Percentiles rank a stretch among this genome's conserved stretches.
phyloP scores from a whole-genome alignment of 2,888 invertebrate species.

The Thecophora atra region DNA sequence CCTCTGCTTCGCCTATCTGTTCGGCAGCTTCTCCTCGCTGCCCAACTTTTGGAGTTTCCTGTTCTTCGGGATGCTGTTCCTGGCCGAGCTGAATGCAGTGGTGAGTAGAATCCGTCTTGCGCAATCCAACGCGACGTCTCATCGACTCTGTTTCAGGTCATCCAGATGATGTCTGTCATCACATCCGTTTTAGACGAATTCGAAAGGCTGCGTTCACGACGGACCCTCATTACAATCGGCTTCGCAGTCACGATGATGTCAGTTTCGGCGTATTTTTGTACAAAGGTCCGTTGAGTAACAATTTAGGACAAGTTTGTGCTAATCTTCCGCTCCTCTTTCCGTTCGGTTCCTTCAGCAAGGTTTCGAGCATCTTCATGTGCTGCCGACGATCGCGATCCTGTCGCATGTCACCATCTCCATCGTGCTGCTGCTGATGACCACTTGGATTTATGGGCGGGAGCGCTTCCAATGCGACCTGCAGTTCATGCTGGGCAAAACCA shows the following conservation, averaged over 20 bases:
- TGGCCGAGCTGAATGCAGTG: constrained; percentile 79
- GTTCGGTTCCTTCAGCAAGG: constrained; percentile 52
- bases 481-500: constrained; percentile 76
- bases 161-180: constrained; percentile 58
- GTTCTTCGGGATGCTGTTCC: constrained; percentile 81
- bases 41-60: constrained; percentile 74
- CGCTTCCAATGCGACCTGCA: constrained; percentile 74
- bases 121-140: not conserved
- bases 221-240: constrained; percentile 49
- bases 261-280: constrained; percentile 58
- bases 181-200: constrained; percentile 63
- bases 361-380: constrained; percentile 55
- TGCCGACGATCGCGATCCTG: constrained; percentile 55
- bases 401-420: constrained; percentile 70
- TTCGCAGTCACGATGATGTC: constrained; percentile 48
- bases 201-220: constrained; percentile 53
- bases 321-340: not conserved
- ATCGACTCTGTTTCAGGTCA: constrained; percentile 50
- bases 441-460: constrained; percentile 82
- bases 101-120: constrained; percentile 68
- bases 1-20: constrained; percentile 56
- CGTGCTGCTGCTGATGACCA: constrained; percentile 80
- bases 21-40: constrained; percentile 55
- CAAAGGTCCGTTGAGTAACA: constrained; percentile 53
- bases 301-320: not conserved